A percentile compares a stretch with the other conserved stretches of the same genome.
Conservation (phyloP, 2,797 vertebrate species). For the Cynodonichthys magdalenae region DNA sequence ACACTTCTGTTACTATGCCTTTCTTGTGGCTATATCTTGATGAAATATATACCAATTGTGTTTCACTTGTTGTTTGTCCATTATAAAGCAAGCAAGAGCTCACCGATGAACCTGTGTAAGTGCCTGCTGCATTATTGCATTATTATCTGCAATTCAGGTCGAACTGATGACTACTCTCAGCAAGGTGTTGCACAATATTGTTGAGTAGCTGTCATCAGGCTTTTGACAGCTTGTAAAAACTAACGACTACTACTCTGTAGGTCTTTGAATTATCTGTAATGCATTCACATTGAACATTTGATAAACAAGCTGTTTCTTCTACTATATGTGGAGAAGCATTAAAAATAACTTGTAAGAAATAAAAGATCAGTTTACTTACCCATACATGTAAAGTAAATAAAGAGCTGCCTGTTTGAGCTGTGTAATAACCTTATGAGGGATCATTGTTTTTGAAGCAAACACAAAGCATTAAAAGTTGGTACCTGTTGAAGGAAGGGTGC, state of each 20-base stretch:
- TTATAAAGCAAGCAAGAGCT: slow-evolving; percentile 43
- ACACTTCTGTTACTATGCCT: slow-evolving; percentile 63
- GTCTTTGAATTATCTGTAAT: neutral
- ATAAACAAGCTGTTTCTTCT: neutral
- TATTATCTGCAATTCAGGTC: slow-evolving; percentile 56
- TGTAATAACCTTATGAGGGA: too few relatives aligned
- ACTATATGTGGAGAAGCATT: neutral
- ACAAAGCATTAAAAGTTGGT: too few relatives aligned
- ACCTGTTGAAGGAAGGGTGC: neutral
- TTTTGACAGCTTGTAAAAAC: slow-evolving; percentile 9
- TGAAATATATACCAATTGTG: slow-evolving; percentile 74
- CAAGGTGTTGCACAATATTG: slow-evolving; percentile 17
- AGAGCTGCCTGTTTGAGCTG: too few relatives aligned
- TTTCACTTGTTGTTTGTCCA: slow-evolving; percentile 69
- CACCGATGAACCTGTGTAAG: slow-evolving; percentile 49
- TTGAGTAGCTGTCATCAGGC: slow-evolving; percentile 6
- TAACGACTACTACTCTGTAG: neutral
- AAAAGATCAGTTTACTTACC: too few relatives aligned
- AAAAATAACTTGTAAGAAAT: neutral
- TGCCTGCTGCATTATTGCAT: slow-evolving; percentile 51
- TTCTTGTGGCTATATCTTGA: slow-evolving; percentile 69
- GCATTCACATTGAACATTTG: neutral
- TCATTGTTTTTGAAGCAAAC: too few relatives aligned
- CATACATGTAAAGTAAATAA: too few relatives aligned
- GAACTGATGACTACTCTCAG: slow-evolving; percentile 46